These are phyloP conservation scores for Menura novaehollandiae DNA, from an alignment of 2,113 vertebrate genomes.

Conservation along the genomic window DNA sequence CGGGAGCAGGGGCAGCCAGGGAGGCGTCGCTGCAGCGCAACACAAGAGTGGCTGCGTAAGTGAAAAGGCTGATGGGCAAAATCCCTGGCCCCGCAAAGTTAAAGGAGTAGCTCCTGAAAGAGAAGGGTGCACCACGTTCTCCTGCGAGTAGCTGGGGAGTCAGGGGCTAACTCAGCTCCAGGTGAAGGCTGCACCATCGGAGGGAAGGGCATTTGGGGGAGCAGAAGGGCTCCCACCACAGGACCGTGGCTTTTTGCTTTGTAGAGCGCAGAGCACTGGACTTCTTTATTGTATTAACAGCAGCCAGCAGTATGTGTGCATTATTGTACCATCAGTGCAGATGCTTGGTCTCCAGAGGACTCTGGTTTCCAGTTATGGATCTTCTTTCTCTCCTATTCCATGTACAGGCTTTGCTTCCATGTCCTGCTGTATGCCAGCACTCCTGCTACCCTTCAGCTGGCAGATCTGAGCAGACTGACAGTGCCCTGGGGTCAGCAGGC, in stretches of 20 bases:
- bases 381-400: background rate
- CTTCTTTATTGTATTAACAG: background rate
- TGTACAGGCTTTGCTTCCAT: fast-evolving
- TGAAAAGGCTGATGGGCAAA: background rate
- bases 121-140: background rate
- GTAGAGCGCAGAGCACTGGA: background rate
- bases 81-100: fast-evolving
- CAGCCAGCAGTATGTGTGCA: fast-evolving
- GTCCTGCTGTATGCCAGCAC: fast-evolving
- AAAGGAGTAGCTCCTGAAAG: fast-evolving
- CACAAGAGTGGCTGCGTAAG: background rate
- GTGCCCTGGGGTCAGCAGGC: background rate
- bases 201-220: background rate
- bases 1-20: background rate
- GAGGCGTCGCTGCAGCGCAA: background rate
- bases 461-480: fast-evolving
- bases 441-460: background rate
- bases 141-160: background rate
- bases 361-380: background rate
- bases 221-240: fast-evolving
- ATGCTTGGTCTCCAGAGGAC: background rate
- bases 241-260: background rate
- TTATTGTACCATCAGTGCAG: background rate
- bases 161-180: background rate
- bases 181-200: fast-evolving